phyloP scores from a whole-genome alignment of 1,140 invertebrate species.

The Stegodyphus mimosarum region DNA sequence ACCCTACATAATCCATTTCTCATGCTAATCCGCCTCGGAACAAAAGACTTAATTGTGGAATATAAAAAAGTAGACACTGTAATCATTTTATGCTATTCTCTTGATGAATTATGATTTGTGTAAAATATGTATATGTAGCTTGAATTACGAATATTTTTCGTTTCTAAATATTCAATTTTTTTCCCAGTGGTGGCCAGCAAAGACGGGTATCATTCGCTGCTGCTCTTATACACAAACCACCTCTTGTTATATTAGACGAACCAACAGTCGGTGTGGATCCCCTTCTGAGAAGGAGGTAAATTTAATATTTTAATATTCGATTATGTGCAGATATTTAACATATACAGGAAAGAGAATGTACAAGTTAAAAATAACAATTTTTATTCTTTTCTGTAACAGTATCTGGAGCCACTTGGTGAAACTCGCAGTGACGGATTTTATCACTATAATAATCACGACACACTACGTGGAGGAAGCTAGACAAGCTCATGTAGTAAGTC shows the following conservation, averaged over 20 bases:
- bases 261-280: slow-evolving; percentile 92
- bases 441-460: slow-evolving; percentile 93
- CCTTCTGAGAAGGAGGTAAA: slow-evolving; percentile 84
- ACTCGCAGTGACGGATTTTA: slow-evolving; percentile 82
- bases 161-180: neutral
- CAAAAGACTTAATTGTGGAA: no score
- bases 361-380: neutral
- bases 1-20: no score
- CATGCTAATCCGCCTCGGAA: no score
- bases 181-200: slow-evolving; percentile 69
- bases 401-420: slow-evolving; percentile 92
- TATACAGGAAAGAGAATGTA: neutral
- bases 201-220: slow-evolving; percentile 70
- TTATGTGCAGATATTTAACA: neutral
- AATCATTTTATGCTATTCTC: no score
- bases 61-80: no score
- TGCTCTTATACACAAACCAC: slow-evolving; percentile 70
- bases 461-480: slow-evolving; percentile 94
- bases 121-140: no score
- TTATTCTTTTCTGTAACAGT: slow-evolving; percentile 71
- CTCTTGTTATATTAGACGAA: slow-evolving; percentile 71
- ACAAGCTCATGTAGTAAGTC: slow-evolving; percentile 79
- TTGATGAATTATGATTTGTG: no score
- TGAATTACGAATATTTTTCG: no score
- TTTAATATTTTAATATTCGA: slow-evolving; percentile 42